Evolutionary conservation across 2,113 vertebrate species (phyloP).

Genomic region (Salvator merianae): DNA sequence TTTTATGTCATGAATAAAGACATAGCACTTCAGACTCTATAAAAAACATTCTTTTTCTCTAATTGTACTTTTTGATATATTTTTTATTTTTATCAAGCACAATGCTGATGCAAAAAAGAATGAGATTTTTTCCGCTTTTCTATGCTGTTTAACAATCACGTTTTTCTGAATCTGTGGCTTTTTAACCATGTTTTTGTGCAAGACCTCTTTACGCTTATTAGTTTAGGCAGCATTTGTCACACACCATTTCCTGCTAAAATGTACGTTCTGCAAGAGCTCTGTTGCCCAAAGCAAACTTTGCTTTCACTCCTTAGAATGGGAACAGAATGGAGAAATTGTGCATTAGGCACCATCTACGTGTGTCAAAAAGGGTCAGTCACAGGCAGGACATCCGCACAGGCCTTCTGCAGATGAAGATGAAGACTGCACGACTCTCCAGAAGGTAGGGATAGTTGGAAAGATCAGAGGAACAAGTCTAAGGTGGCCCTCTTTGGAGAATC

Average conservation of each 20-base stretch:
- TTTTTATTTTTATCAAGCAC: not conserved
- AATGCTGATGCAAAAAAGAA: not conserved
- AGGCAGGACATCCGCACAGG: too few relatives aligned
- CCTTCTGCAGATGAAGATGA: too few relatives aligned
- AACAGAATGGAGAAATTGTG: not conserved
- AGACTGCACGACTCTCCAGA: too few relatives aligned
- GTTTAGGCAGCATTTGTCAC: not conserved
- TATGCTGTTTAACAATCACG: not conserved
- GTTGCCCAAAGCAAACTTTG: not conserved
- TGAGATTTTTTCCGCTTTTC: too few relatives aligned
- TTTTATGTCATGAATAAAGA: not conserved
- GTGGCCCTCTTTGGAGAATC: too few relatives aligned
- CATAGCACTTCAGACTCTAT: not conserved
- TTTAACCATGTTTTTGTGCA: not conserved
- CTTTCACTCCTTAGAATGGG: not conserved
- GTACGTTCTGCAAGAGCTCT: not conserved
- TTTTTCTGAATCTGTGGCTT: not conserved
- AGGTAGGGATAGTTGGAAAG: too few relatives aligned
- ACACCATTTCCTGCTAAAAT: not conserved
- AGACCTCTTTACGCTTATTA: not conserved
- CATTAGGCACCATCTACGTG: too few relatives aligned
- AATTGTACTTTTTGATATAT: too few relatives aligned
- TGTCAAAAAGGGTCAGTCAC: too few relatives aligned
- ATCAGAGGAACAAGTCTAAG: too few relatives aligned
- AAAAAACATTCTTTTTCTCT: not conserved